Percentiles rank a stretch among this genome's conserved stretches.
Evolutionary conservation across 2,888 invertebrate genomes (phyloP).

Genomic region (Synanthedon tipuliformis): DNA sequence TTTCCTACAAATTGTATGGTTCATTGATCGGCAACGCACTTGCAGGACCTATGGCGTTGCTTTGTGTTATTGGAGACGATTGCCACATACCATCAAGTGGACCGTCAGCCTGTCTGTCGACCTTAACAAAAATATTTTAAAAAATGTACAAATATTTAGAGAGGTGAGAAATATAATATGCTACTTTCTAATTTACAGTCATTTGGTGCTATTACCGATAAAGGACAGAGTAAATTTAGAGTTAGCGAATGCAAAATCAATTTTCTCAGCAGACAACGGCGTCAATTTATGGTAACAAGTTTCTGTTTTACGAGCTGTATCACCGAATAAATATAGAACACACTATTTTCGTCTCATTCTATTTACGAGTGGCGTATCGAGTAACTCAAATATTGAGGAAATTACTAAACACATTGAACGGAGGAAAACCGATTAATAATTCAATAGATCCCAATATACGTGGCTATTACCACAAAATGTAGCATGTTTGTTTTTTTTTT

Average conservation of each 20-base stretch:
- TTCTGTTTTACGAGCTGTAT: slow-evolving; percentile 30
- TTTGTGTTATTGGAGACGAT: no score
- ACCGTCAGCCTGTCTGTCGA: no score
- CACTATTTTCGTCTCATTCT: background rate
- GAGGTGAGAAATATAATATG: no score
- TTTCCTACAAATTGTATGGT: no score
- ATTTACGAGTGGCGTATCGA: background rate
- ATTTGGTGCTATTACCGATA: background rate
- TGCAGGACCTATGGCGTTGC: no score
- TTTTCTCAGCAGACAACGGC: slow-evolving; percentile 23
- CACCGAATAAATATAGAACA: slow-evolving; percentile 9
- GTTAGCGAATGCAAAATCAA: slow-evolving; percentile 22
- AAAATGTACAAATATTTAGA: no score
- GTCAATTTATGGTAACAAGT: slow-evolving; percentile 40
- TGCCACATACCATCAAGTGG: no score
- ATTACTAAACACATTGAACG: background rate
- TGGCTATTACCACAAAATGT: no score
- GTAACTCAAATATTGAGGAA: background rate
- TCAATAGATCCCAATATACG: no score
- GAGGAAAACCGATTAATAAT: background rate
- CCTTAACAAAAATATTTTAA: no score
- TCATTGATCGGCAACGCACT: no score
- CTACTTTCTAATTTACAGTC: background rate
- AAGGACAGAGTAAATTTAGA: background rate
- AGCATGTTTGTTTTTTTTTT: no score